A percentile compares a stretch with the other conserved stretches of the same genome.
These are phyloP conservation scores for Phortica magna DNA, from an alignment of 2,888 invertebrate genomes.

Conservation along the genomic window DNA sequence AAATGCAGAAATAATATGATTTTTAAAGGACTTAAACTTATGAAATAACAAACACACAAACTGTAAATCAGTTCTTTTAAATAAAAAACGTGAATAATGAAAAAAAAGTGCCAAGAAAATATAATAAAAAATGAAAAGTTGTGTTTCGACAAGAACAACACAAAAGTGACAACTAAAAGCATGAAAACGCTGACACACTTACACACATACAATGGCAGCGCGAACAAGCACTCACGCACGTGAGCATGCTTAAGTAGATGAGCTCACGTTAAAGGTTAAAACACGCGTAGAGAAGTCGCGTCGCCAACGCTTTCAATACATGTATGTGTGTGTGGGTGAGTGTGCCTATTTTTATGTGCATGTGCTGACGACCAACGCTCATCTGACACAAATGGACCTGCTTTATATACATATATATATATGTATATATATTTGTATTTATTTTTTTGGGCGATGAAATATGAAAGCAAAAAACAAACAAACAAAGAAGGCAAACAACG, in stretches of 20 bases:
- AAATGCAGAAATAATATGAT: no score
- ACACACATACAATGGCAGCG: conserved; percentile 15
- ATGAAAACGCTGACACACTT: not conserved
- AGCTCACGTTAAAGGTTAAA: conserved; percentile 25
- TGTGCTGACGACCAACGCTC: not conserved
- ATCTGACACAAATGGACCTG: not conserved
- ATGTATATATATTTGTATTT: conserved; percentile 35
- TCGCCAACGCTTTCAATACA: not conserved
- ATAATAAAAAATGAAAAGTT: not conserved
- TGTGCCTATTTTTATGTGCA: conserved; percentile 15
- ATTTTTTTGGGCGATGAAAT: conserved; percentile 42
- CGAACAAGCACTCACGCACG: not conserved
- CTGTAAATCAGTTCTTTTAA: no score
- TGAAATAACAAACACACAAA: no score
- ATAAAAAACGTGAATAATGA: no score
- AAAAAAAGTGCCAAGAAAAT: no score
- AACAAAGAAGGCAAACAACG: conserved; percentile 30
- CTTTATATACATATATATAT: not conserved
- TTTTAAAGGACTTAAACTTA: no score
- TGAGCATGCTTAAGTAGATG: conserved; percentile 33
- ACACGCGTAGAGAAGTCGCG: conserved; percentile 55
- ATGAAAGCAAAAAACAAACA: not conserved
- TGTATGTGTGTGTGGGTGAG: not conserved
- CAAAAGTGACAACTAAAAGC: not conserved
- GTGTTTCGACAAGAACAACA: not conserved